phyloP scores from a whole-genome alignment of 2,113 vertebrate genomes.

The Anser cygnoides region DNA sequence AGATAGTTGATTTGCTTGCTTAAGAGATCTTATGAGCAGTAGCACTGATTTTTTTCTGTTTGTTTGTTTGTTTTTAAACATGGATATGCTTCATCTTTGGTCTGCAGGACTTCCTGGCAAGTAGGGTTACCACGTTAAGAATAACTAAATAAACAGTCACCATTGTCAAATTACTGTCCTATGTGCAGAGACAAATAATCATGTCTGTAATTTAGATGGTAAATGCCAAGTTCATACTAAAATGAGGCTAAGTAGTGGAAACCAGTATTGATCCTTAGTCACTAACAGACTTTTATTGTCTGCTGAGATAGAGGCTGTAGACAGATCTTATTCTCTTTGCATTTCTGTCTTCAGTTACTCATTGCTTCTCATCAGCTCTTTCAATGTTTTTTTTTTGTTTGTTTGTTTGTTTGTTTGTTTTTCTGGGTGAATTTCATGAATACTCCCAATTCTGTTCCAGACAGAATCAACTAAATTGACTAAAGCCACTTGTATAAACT shows the following conservation, averaged over 20 bases:
- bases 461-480: neutral
- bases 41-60: neutral
- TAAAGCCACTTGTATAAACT: neutral
- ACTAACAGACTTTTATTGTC: neutral
- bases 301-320: neutral
- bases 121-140: neutral
- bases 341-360: neutral
- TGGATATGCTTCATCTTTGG: neutral
- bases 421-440: neutral
- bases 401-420: too few relatives aligned
- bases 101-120: neutral
- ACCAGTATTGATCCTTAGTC: constrained; percentile 10
- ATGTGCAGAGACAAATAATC: neutral
- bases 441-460: neutral
- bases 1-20: neutral
- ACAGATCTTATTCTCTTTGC: neutral
- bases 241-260: neutral
- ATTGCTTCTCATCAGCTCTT: neutral
- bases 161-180: neutral
- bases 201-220: neutral
- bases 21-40: neutral
- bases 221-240: neutral
- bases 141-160: neutral
- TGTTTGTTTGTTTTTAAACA: neutral
- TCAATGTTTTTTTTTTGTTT: rapidly evolving